Base-by-base conservation (phyloP, 2,113 vertebrate species). In the Sphaerodactylus townsendi region DNA sequence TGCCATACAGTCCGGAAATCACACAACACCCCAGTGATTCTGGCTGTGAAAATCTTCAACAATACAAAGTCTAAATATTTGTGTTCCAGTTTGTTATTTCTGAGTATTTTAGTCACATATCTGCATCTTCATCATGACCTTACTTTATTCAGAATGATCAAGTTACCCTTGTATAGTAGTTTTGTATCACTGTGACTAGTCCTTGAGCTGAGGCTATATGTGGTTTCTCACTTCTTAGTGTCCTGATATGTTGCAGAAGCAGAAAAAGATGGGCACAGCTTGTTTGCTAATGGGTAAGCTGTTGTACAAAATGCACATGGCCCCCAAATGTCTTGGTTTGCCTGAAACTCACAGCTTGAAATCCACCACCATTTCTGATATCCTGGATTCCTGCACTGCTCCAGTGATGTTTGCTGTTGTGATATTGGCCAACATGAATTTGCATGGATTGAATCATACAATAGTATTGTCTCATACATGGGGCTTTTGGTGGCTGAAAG, bases 211-310 rank as follows among this genome's bases (percentile, higher is more conserved):
- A 90, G 77, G 65, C 0, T 1, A n/a, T 81, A 80, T 0, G 17
- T 74, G 0, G 50, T 90, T 73, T 90, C 81, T 92, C 59, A 62
- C 59, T 7, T 62, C 82, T 93, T 92, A 92, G 77, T 87, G 65
- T 81, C 70, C 82, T 86, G 83, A 88, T 86, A 84, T 39, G 82
- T 90, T 87, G 68, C 46, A 92, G 88, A 74, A 86, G 79, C 79
- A 81, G 68, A 88, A 89, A 93, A 76, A 79, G 81, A 90, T 17
- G 86, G 74, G 39, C 41, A 83, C 70, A 64, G 85, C 85, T 83
- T 87, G 59, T 79, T 71, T 84, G 76, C 87, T 84, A 86, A 73
- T 81, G 75, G 73, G 84, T 88, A 88, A 86, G 87, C 83, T 11
- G 44, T 72, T 81, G 59, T 72, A 76, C 91, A 77, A 62, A 93